A percentile compares a stretch with the other conserved stretches of the same genome.
Conservation (phyloP, 2,797 vertebrate genomes). For the Enteromius paludinosus region DNA sequence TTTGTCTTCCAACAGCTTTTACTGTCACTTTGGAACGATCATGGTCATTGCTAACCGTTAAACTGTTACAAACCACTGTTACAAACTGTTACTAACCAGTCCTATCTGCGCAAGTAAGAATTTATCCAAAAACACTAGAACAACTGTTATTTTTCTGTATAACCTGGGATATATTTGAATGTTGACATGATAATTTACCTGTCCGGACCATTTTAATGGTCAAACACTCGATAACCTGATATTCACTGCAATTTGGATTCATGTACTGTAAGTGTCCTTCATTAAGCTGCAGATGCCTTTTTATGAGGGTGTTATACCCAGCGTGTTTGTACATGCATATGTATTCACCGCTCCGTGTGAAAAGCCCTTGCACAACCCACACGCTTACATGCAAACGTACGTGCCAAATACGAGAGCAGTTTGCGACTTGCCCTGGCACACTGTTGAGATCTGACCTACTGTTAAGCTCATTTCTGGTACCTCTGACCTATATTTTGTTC, state of each 20-base stretch:
- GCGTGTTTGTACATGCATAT: conserved; percentile 50
- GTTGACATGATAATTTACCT: not conserved
- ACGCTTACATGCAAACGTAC: conserved; percentile 20
- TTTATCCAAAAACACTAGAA: not conserved
- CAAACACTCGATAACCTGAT: not conserved
- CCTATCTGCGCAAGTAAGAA: not conserved
- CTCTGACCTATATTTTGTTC: conserved; percentile 68
- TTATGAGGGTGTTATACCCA: conserved; percentile 26
- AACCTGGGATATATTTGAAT: not conserved
- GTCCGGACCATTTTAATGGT: not conserved
- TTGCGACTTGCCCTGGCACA: conserved; percentile 58
- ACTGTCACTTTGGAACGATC: not conserved
- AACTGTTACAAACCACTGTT: not conserved
- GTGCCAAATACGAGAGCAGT: conserved; percentile 36
- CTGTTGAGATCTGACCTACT: conserved; percentile 50
- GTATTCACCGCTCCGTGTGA: conserved; percentile 49
- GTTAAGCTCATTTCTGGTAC: conserved; percentile 45
- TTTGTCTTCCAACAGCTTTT: not conserved
- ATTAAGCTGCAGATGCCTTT: conserved; percentile 39
- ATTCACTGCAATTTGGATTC: conserved; percentile 11
- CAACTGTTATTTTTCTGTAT: not conserved
- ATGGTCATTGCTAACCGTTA: not conserved
- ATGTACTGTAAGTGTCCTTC: conserved; percentile 19
- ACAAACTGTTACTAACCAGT: not conserved
- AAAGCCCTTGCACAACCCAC: conserved; percentile 50